Evolutionary conservation across 2,113 vertebrate genomes (phyloP).

Genomic region (Ochotona princeps): DNA sequence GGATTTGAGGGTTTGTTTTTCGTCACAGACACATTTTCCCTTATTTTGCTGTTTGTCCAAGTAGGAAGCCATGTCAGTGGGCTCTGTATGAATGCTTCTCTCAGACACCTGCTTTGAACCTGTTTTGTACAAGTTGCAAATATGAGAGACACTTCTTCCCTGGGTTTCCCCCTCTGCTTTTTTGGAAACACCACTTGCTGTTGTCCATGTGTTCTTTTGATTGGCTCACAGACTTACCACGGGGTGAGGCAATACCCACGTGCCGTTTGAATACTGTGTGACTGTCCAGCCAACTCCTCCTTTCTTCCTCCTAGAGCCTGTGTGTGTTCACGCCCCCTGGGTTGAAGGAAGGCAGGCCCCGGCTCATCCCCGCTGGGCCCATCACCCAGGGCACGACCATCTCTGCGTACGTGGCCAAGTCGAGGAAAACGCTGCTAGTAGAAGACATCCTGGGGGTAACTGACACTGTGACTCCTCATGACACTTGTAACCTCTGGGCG

Average conservation of each 20-base stretch:
- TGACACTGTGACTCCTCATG: constrained; percentile 34
- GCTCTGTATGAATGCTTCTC: rapidly evolving
- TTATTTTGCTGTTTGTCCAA: background rate
- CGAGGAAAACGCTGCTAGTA: constrained; percentile 94
- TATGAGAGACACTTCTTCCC: rapidly evolving
- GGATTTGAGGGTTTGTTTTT: background rate
- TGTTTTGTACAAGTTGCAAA: background rate
- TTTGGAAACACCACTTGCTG: rapidly evolving
- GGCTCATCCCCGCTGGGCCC: constrained; percentile 93
- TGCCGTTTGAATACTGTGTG: rapidly evolving
- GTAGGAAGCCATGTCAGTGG: background rate
- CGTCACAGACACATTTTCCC: too few relatives aligned
- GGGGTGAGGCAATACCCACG: rapidly evolving
- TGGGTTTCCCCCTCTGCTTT: rapidly evolving
- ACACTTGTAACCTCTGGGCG: background rate
- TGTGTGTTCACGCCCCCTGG: constrained; percentile 96
- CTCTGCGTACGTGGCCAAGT: constrained; percentile 98
- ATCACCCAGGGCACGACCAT: constrained; percentile 95
- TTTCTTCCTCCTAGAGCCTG: constrained; percentile 90
- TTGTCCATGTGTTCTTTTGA: rapidly evolving
- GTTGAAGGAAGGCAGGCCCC: constrained; percentile 93
- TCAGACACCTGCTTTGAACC: rapidly evolving
- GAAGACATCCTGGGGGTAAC: constrained; percentile 96
- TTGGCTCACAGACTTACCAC: background rate
- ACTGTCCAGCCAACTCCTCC: background rate